A percentile compares a stretch with the other conserved stretches of the same genome.
phyloP scores from a whole-genome alignment of 1,140 invertebrate genomes.

The Lucilia cuprina region DNA sequence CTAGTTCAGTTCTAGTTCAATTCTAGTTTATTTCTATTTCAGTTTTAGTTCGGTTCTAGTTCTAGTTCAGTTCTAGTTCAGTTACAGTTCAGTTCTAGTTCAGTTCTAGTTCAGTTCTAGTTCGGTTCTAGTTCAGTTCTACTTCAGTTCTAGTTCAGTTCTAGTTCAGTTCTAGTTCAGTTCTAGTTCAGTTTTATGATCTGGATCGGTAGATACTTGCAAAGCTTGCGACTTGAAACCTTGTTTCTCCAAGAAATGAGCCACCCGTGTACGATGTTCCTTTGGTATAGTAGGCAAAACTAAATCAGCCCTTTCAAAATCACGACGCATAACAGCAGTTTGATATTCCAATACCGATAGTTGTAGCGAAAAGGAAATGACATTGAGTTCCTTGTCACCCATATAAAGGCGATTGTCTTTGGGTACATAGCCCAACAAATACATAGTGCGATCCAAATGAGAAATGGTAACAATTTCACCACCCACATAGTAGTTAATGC shows the following conservation, averaged over 20 bases:
- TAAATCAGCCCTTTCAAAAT: conserved; percentile 96
- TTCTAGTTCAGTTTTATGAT: conserved; percentile 68
- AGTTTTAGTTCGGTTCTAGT: too few relatives aligned
- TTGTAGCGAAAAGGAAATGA: conserved; percentile 86
- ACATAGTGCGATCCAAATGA: conserved; percentile 92
- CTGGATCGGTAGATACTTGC: conserved; percentile 94
- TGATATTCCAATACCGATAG: conserved; percentile 98
- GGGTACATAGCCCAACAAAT: conserved; percentile 96
- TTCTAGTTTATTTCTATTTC: too few relatives aligned
- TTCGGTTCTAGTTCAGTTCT: too few relatives aligned
- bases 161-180: too few relatives aligned
- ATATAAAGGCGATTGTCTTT: conserved; percentile 96
- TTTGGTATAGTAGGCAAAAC: conserved; percentile 94
- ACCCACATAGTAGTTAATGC: conserved; percentile 98
- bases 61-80: too few relatives aligned
- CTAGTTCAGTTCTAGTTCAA: too few relatives aligned
- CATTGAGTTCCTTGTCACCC: conserved; percentile 96
- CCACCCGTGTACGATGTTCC: conserved; percentile 95
- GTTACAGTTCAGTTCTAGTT: too few relatives aligned
- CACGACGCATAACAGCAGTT: conserved; percentile 97
- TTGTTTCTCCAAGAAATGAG: conserved; percentile 99
- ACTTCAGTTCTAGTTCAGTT: too few relatives aligned
- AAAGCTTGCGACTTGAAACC: conserved; percentile 98
- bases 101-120: too few relatives aligned
- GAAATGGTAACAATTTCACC: conserved; percentile 98